Percentiles rank a stretch among this genome's conserved stretches.
phyloP scores from a whole-genome alignment of 1,140 invertebrate genomes.

The Saccostrea cuccullata region DNA sequence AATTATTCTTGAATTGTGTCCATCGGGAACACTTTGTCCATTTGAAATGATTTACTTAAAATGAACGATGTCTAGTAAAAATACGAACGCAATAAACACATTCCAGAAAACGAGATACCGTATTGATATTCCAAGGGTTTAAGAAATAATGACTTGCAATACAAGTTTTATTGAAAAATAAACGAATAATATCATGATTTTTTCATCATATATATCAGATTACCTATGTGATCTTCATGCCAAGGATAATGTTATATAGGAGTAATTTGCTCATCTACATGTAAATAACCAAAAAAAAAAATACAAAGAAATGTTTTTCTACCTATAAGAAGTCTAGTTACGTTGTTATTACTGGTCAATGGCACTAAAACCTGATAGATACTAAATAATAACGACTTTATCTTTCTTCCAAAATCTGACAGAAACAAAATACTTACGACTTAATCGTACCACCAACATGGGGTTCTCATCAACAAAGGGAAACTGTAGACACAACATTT shows the following conservation, averaged over 20 bases:
- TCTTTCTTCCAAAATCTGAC: not conserved
- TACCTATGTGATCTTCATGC: too few species aligned
- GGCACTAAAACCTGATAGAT: not conserved
- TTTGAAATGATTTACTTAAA: too few species aligned
- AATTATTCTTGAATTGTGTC: too few species aligned
- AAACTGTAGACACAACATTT: slow-evolving; percentile 4
- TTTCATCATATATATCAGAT: too few species aligned
- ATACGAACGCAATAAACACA: too few species aligned
- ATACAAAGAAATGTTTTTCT: not conserved
- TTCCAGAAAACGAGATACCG: too few species aligned
- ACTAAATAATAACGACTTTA: not conserved
- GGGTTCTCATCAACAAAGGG: slow-evolving; percentile 16
- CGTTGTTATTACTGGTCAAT: not conserved
- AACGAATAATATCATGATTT: too few species aligned
- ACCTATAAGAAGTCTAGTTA: not conserved
- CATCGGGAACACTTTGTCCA: too few species aligned
- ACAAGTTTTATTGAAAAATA: too few species aligned
- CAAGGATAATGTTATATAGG: not conserved
- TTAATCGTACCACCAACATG: slow-evolving; percentile 8
- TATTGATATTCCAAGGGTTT: too few species aligned
- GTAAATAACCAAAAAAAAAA: not conserved
- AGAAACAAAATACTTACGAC: not conserved
- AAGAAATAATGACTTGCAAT: too few species aligned
- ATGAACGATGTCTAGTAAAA: too few species aligned
- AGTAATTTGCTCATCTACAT: not conserved